A percentile compares a stretch with the other conserved stretches of the same genome.
Evolutionary conservation across 2,888 invertebrate genomes (phyloP).

Genomic region (Aleiodes alternator): DNA sequence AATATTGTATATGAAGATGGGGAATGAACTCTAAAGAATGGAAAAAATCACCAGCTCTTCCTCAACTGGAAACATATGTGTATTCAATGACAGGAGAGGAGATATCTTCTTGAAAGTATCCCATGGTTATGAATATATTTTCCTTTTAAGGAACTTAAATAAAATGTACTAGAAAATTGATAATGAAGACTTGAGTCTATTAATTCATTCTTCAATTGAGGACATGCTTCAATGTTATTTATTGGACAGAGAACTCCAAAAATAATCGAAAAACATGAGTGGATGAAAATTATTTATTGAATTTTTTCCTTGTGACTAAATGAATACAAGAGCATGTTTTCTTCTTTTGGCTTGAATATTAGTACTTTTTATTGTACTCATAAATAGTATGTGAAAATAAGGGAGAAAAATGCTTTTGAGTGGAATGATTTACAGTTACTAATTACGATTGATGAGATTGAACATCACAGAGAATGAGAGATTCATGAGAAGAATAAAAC

Average conservation of each 20-base stretch:
- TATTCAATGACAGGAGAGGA: too few relatives aligned
- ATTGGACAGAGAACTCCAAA: constrained; percentile 57
- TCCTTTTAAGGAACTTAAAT: too few relatives aligned
- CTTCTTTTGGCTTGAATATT: not conserved
- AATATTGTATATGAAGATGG: too few relatives aligned
- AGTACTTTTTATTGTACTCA: not conserved
- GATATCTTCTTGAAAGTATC: not conserved
- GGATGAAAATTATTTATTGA: constrained; percentile 70
- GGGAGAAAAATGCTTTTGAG: not conserved
- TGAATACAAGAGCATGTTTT: constrained; percentile 39
- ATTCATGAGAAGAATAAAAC: not conserved
- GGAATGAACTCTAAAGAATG: too few relatives aligned
- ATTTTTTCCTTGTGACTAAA: constrained; percentile 68
- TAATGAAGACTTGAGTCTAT: constrained; percentile 61
- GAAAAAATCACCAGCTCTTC: too few relatives aligned
- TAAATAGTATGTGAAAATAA: not conserved
- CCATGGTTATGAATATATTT: too few relatives aligned
- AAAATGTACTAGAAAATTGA: constrained; percentile 33
- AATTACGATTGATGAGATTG: not conserved
- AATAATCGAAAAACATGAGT: not conserved
- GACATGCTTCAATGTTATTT: constrained; percentile 66
- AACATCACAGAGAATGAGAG: not conserved
- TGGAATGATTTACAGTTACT: constrained; percentile 26
- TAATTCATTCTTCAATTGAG: constrained; percentile 62
- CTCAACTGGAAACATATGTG: not conserved